Evolutionary conservation across 2,797 vertebrate species (phyloP), one percentile per base, ranked within the genome.

Genomic region (Phataginus tetradactyla): DNA sequence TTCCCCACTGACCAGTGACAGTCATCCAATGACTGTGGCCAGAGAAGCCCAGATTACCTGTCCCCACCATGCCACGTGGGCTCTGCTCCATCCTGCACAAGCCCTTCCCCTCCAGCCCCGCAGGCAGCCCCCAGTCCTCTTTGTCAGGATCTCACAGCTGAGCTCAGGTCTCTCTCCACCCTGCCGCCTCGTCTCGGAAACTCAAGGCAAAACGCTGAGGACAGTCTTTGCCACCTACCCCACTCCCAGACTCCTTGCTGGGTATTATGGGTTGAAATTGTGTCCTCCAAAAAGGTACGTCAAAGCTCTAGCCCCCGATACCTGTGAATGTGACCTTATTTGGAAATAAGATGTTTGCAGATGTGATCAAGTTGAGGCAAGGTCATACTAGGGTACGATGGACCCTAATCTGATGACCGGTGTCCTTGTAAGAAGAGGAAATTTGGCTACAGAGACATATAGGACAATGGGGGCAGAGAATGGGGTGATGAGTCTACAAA

Each of bases 341-440:
- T 92, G 89, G 34, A 90, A 92, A 79, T 4, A 78, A 83, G 18
- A 17, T 57, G 32, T 69, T 53, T 80, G 49, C 29, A 81, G 84
- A 45, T 66, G 7, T 27, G 55, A 59, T 92, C 72, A 88, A 71
- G 49, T 59, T 89, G 42, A 37, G 72, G n/a, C 18, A 34, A 53
- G 37, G 10, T 78, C 29, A 61, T 7, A 59, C 9, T 61, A 14
- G 57, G 34, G 23, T 49, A 83, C 23, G 12, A 29, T 12, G 34
- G 25, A 23, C 42, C 39, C 55, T 20, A 66, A 74, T 23, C 20
- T 29, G 66, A 12, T 23, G 86, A 27, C 23, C 29, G 20, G 9
- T 45, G 14, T 55, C 81, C 20, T 71, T 42, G 18, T 9, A 53
- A 78, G 45, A 84, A 91, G 57, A 85, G 37, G 42, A 92, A 61